Evolutionary conservation across 2,888 invertebrate genomes (phyloP).

Genomic region (Abrostola triplasia): DNA sequence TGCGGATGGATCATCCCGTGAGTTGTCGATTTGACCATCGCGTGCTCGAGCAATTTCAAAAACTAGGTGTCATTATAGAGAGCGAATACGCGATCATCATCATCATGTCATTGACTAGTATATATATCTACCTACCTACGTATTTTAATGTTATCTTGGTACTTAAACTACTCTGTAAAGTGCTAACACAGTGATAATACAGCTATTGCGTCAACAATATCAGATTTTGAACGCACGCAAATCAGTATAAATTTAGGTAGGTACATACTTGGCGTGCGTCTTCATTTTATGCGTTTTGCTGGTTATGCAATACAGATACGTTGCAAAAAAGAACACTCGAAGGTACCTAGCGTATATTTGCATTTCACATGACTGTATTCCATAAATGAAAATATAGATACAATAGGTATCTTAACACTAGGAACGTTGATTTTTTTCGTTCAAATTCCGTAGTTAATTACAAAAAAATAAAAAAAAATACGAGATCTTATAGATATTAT

Average conservation of each 20-base stretch:
- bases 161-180: neutral
- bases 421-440: too few relatives aligned
- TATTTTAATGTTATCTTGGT: neutral
- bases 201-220: conserved; percentile 22
- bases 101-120: too few relatives aligned
- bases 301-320: conserved; percentile 33
- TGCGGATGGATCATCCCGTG: too few relatives aligned
- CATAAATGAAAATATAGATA: too few relatives aligned
- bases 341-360: neutral
- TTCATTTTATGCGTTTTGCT: conserved; percentile 12
- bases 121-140: neutral
- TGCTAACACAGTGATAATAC: conserved; percentile 5
- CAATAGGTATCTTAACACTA: too few relatives aligned
- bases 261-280: conserved; percentile 20
- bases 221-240: conserved; percentile 29
- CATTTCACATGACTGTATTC: neutral
- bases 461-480: too few relatives aligned
- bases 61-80: too few relatives aligned
- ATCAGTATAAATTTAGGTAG: conserved; percentile 48
- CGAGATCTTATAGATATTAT: too few relatives aligned
- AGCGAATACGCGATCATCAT: too few relatives aligned
- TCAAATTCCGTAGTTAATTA: too few relatives aligned
- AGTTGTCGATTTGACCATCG: too few relatives aligned
- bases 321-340: conserved; percentile 8
- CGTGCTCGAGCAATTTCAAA: too few relatives aligned